Conservation (phyloP, 2,113 vertebrate genomes). For the Hippocampus comes region DNA sequence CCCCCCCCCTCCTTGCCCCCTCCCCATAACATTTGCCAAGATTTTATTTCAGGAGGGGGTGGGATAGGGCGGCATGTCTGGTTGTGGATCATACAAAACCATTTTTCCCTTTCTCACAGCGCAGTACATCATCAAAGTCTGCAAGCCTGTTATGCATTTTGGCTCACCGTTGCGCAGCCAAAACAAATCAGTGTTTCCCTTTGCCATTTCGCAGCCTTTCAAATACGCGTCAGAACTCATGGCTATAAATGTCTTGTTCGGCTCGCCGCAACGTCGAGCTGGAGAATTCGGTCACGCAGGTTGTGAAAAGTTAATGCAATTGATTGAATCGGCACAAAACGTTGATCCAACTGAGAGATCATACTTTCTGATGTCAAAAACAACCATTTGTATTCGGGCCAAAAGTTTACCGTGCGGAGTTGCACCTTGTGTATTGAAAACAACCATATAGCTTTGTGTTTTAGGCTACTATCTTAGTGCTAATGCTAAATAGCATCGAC, state of each 20-base stretch:
- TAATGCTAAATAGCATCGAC: no score
- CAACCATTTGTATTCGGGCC: no score
- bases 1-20: slow-evolving; percentile 71
- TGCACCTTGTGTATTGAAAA: no score
- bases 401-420: no score
- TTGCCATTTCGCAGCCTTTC: slow-evolving; percentile 71
- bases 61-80: slow-evolving; percentile 4
- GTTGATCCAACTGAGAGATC: background rate
- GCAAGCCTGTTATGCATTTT: slow-evolving; percentile 62
- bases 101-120: slow-evolving; percentile 81
- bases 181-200: slow-evolving; percentile 71
- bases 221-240: slow-evolving; percentile 63
- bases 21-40: slow-evolving; percentile 80
- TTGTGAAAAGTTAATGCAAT: slow-evolving; percentile 24
- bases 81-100: slow-evolving; percentile 86
- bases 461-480: no score
- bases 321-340: slow-evolving; percentile 8
- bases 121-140: slow-evolving; percentile 84
- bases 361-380: background rate
- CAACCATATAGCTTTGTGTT: no score
- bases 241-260: slow-evolving; percentile 46
- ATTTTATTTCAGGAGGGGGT: slow-evolving; percentile 21
- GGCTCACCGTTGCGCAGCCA: slow-evolving; percentile 70
- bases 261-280: slow-evolving; percentile 26
- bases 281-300: slow-evolving; percentile 56